Percentiles rank a stretch among this genome's conserved stretches.
phyloP scores from a whole-genome alignment of 2,797 vertebrate genomes.

The Cynodonichthys magdalenae region DNA sequence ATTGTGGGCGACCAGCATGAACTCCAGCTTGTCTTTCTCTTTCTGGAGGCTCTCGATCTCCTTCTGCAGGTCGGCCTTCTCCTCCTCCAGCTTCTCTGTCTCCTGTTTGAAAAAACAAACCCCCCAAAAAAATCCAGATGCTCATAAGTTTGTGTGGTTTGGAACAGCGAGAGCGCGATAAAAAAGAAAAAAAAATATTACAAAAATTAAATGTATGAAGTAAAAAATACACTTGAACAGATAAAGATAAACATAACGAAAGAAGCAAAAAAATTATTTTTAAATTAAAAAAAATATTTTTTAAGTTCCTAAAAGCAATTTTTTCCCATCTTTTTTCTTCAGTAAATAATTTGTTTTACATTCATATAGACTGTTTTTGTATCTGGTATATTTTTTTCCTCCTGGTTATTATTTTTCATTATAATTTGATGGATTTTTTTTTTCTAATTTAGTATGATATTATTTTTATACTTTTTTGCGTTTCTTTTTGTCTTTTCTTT shows the following conservation, averaged over 20 bases:
- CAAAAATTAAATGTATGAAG: background rate
- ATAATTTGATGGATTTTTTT: too few species aligned
- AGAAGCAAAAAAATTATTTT: background rate
- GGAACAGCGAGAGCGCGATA: background rate
- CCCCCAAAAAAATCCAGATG: background rate
- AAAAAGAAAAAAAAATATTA: background rate
- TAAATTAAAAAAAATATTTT: background rate
- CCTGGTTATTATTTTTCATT: too few species aligned
- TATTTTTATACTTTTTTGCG: too few species aligned
- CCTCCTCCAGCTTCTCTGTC: slow-evolving; percentile 96
- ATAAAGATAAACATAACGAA: background rate
- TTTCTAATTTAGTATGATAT: too few species aligned
- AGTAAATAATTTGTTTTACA: too few species aligned
- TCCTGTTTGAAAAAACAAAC: slow-evolving; percentile 77
- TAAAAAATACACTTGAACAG: too few species aligned
- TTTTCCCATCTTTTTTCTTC: too few species aligned
- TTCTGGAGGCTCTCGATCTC: slow-evolving; percentile 96
- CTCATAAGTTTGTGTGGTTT: background rate
- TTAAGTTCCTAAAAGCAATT: background rate
- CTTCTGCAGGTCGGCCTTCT: slow-evolving; percentile 96
- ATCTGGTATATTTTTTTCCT: too few species aligned
- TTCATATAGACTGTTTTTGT: too few species aligned
- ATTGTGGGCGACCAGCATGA: slow-evolving; percentile 97
- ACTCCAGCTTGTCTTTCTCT: slow-evolving; percentile 98
- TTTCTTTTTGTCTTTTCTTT: too few species aligned